Base-by-base conservation (phyloP, 2,888 invertebrate species). In the Erebia palarica region DNA sequence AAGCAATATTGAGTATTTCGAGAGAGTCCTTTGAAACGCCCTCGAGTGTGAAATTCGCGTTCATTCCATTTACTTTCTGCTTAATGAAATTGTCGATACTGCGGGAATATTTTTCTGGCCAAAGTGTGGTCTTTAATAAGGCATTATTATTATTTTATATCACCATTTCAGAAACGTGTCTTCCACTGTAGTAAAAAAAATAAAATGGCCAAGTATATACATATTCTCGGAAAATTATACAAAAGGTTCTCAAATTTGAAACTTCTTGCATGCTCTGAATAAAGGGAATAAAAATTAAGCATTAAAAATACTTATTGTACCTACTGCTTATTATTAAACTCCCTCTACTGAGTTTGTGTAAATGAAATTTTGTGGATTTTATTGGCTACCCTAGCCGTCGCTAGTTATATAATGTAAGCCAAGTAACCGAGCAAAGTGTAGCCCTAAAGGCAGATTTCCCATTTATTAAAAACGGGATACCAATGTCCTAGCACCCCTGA, bases 31-130 rank as follows among this genome's bases (percentile, higher is more conserved):
- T 90, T 88, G 86, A 87, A 85, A 88, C 82, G 84, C 85, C 84
- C 84, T 84, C 87, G 74, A 89, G 88, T 89, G 90, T 89, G 78
- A 88, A 91, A 91, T 90, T 86, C 83, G 77, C 82, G 82, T 86
- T 86, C 88, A 82, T 87, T 85, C 79, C 86, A 88, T 89, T 90
- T 87, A 86, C 82, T 85, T 86, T 77, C 73, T 85, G 83, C 82
- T 86, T 88, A 88, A 90, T 89, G 85, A 89, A 90, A 89, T 89
- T 89, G 86, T 84, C 80, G 82, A 86, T 86, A 85, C 85, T 80
- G 80, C 16, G 16, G 16, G 7, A 7, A 18, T 49, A 63, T 79
- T 70, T 58, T 64, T 49, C 27, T 64, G 47, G 51, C 51, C 64
- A 64, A 27, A 27, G 27, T 27, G n/a, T 64, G 36, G 16, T 61